Conservation (phyloP, 2,797 vertebrate genomes). For the Alectoris magna region DNA sequence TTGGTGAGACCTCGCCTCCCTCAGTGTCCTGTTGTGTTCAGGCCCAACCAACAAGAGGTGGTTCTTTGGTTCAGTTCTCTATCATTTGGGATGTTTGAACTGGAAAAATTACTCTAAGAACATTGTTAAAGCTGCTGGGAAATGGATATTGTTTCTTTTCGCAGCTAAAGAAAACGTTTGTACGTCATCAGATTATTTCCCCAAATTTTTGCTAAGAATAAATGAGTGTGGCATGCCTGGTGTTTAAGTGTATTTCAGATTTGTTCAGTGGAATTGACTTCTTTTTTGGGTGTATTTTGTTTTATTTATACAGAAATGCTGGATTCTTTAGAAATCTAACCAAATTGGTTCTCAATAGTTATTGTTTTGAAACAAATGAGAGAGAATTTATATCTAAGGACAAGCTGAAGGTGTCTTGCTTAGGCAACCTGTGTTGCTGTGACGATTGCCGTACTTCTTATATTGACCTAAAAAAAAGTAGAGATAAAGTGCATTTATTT, state of each 20-base stretch:
- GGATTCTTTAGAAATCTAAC: not conserved
- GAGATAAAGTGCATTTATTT: not conserved
- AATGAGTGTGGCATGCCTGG: not conserved
- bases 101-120: not conserved
- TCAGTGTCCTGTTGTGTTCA: accelerated
- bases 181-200: not conserved
- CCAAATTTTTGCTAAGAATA: not conserved
- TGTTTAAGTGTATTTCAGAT: not conserved
- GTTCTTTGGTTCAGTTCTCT: not conserved
- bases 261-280: not conserved
- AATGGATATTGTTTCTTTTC: not conserved
- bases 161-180: not conserved
- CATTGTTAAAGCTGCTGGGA: not conserved
- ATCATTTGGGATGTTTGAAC: not conserved
- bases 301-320: not conserved
- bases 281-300: not conserved
- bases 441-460: not conserved
- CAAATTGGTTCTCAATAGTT: not conserved
- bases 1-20: not conserved
- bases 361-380: not conserved
- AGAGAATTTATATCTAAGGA: not conserved
- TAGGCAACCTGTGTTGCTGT: not conserved
- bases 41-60: not conserved
- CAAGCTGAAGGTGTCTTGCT: not conserved
- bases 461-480: not conserved